These are phyloP conservation scores for Stegodyphus dumicola DNA, from an alignment of 1,140 invertebrate genomes.

Conservation along the genomic window DNA sequence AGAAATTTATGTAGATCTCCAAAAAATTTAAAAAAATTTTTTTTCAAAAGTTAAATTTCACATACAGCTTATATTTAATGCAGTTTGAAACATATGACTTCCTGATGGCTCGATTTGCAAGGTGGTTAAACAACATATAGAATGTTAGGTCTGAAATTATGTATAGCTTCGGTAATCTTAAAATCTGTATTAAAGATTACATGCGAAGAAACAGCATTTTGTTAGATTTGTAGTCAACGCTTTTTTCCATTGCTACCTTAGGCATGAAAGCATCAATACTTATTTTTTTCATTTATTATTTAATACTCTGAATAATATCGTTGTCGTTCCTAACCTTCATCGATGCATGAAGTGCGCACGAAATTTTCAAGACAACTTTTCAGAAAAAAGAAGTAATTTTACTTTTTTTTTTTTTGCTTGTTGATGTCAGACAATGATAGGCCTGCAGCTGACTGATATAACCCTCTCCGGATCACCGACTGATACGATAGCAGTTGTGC, in stretches of 20 bases:
- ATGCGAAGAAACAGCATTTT: too few relatives aligned
- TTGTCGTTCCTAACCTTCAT: not conserved
- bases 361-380: slow-evolving; percentile 1
- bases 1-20: too few relatives aligned
- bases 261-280: not conserved
- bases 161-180: too few relatives aligned
- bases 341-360: slow-evolving; percentile 5
- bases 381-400: not conserved
- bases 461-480: slow-evolving; percentile 5
- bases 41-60: too few relatives aligned
- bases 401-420: not conserved
- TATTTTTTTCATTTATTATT: not conserved
- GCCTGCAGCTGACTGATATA: slow-evolving; percentile 1
- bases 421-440: not conserved
- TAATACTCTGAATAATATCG: not conserved
- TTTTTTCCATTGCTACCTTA: not conserved
- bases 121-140: too few relatives aligned
- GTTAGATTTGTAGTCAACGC: too few relatives aligned
- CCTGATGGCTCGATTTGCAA: too few relatives aligned
- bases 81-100: too few relatives aligned
- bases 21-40: too few relatives aligned
- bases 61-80: too few relatives aligned
- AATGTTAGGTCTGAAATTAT: too few relatives aligned
- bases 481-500: slow-evolving; percentile 8
- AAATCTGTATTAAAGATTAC: too few relatives aligned